Conservation (phyloP, 1,140 invertebrate genomes). For the Diplogasteroides magnus region DNA sequence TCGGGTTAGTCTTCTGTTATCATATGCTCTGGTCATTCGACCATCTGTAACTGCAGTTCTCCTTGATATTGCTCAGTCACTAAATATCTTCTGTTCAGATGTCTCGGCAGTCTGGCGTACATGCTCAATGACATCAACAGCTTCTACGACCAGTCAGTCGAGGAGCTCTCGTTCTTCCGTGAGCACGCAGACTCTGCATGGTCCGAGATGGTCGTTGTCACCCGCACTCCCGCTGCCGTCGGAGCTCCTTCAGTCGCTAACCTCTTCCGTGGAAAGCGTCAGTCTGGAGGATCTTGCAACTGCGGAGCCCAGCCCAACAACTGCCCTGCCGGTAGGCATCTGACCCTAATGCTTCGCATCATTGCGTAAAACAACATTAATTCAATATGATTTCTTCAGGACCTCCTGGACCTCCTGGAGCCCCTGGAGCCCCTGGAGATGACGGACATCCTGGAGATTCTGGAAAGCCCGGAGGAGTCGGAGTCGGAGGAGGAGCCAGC, state of each 20-base stretch:
- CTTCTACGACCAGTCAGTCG: background rate
- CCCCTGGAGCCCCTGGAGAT: background rate
- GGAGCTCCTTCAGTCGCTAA: background rate
- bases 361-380: no score
- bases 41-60: background rate
- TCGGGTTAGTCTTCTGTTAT: background rate
- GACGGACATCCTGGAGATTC: background rate
- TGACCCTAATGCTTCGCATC: no score
- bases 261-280: background rate
- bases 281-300: background rate
- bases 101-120: background rate
- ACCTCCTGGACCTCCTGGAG: background rate
- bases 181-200: background rate
- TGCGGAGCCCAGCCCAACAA: background rate
- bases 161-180: background rate
- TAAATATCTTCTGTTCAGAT: background rate
- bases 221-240: background rate
- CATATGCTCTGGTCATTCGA: no score
- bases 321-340: background rate
- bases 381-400: no score
- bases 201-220: background rate
- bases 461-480: background rate
- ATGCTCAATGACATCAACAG: background rate
- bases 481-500: background rate
- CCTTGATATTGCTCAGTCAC: background rate